phyloP scores from a whole-genome alignment of 2,888 invertebrate genomes.

The Dasysyrphus tricinctus region DNA sequence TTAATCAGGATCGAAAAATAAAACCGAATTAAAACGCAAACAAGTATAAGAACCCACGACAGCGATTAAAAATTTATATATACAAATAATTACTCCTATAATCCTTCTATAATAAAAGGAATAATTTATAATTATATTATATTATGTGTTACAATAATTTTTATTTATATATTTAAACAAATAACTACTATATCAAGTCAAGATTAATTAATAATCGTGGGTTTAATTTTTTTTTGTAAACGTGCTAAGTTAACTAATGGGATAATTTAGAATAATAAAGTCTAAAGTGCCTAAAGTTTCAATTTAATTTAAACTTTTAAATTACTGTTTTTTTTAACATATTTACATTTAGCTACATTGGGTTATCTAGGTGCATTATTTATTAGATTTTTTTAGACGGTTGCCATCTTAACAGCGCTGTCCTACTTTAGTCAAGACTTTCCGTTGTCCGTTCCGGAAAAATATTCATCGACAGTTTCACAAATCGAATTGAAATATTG shows the following conservation, averaged over 20 bases:
- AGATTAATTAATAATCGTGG: slow-evolving; percentile 16
- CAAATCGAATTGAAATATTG: too few species aligned
- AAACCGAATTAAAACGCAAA: slow-evolving; percentile 32
- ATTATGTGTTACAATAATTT: slow-evolving; percentile 59
- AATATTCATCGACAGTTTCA: too few species aligned
- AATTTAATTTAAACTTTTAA: slow-evolving; percentile 39
- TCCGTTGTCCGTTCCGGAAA: too few species aligned
- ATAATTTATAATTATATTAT: slow-evolving; percentile 55
- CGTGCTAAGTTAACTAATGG: slow-evolving; percentile 68
- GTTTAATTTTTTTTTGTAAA: slow-evolving; percentile 25
- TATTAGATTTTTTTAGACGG: too few species aligned
- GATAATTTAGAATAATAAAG: slow-evolving; percentile 64
- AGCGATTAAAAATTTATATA: slow-evolving; percentile 8
- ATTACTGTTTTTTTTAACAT: background rate
- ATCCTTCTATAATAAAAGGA: slow-evolving; percentile 29
- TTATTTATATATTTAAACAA: slow-evolving; percentile 58
- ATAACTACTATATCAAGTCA: slow-evolving; percentile 1
- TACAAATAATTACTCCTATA: slow-evolving; percentile 3
- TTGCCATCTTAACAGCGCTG: too few species aligned
- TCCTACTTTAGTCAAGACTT: too few species aligned
- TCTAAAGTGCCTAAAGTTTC: slow-evolving; percentile 57
- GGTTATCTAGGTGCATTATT: too few species aligned
- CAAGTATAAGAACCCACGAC: slow-evolving; percentile 35
- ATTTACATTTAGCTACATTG: background rate
- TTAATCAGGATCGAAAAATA: slow-evolving; percentile 2